Evolutionary conservation across 2,113 vertebrate genomes (phyloP).

Genomic region (Mormyrus lacerda): DNA sequence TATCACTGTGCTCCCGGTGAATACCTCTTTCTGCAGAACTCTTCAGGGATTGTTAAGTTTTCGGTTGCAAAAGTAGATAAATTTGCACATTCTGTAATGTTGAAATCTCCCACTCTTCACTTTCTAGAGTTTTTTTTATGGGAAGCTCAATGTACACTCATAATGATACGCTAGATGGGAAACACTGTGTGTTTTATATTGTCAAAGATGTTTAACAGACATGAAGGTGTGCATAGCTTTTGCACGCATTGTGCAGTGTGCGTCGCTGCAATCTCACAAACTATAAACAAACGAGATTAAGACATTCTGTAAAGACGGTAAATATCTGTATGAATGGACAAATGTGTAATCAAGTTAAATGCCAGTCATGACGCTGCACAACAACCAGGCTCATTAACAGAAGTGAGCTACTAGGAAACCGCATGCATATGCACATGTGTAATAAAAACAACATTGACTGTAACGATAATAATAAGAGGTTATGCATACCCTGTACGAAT

Average conservation of each 20-base stretch:
- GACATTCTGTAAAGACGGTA: neutral
- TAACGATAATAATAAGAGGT: constrained; percentile 26
- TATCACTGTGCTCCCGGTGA: neutral
- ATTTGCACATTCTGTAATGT: neutral
- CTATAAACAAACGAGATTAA: neutral
- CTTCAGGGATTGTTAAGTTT: neutral
- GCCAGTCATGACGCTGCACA: constrained; percentile 53
- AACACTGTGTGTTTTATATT: neutral
- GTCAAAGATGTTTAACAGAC: neutral
- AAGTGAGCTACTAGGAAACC: constrained; percentile 19
- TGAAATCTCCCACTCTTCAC: neutral
- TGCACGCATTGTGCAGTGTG: neutral
- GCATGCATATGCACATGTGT: constrained; percentile 28
- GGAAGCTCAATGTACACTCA: neutral
- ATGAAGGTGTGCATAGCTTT: neutral
- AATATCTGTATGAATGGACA: constrained; percentile 45
- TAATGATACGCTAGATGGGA: neutral
- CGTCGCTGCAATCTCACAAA: neutral
- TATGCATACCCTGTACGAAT: constrained; percentile 69
- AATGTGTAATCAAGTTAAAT: constrained; percentile 58
- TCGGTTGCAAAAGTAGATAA: neutral
- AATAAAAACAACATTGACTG: constrained; percentile 34
- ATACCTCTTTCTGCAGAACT: neutral
- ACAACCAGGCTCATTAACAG: constrained; percentile 45
- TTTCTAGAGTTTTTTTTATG: neutral